Percentiles rank a stretch among this genome's conserved stretches.
Evolutionary conservation across 2,113 vertebrate genomes (phyloP).

Genomic region (Pycnonotus jocosus): DNA sequence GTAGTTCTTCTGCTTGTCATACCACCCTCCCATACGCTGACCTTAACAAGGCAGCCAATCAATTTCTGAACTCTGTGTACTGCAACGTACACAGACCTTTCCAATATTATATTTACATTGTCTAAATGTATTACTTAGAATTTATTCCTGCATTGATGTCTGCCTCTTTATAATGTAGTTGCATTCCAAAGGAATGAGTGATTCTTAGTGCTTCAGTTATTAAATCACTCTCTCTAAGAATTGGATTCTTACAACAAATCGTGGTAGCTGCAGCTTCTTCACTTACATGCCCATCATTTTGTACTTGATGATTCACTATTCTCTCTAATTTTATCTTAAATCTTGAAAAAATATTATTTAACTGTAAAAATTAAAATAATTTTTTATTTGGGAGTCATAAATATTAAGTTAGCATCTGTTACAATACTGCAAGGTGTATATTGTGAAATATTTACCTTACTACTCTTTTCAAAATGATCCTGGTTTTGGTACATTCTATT

Average conservation of each 20-base stretch:
- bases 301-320: background rate
- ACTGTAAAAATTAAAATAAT: background rate
- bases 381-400: background rate
- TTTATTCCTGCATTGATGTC: background rate
- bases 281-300: background rate
- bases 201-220: background rate
- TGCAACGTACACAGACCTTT: background rate
- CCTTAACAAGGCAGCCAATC: background rate
- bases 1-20: background rate
- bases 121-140: background rate
- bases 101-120: background rate
- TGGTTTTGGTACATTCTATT: background rate
- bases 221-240: background rate
- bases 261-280: background rate
- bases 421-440: background rate
- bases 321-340: background rate
- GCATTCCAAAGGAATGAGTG: background rate
- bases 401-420: background rate
- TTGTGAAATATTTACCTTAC: background rate
- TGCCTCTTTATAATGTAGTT: background rate
- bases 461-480: background rate
- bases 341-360: background rate
- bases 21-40: fast-evolving
- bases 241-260: background rate
- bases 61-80: background rate